Percentiles rank a stretch among this genome's conserved stretches.
These are phyloP conservation scores for Drosophila mimetica DNA, from an alignment of 2,888 invertebrate species.

Conservation along the genomic window DNA sequence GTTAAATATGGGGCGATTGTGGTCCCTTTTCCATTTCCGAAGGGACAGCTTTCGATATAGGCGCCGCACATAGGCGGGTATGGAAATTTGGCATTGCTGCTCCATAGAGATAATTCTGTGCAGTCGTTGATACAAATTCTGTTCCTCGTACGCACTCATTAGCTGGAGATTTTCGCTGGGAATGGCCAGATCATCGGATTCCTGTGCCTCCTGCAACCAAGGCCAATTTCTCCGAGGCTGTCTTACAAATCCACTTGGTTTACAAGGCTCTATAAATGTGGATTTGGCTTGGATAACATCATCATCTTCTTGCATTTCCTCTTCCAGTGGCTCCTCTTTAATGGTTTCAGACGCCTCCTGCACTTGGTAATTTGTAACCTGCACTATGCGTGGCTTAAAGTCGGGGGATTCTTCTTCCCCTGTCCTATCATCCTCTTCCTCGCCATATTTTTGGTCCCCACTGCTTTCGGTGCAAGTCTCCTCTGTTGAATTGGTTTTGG, in stretches of 20 bases:
- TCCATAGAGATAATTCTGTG: conserved; percentile 74
- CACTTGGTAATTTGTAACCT: conserved; percentile 83
- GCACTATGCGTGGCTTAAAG: conserved; percentile 82
- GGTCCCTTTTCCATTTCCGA: conserved; percentile 86
- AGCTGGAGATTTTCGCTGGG: conserved; percentile 58
- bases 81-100: conserved; percentile 64
- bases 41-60: conserved; percentile 87
- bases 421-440: not conserved
- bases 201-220: conserved; percentile 82
- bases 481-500: not conserved
- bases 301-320: conserved; percentile 43
- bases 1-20: conserved; percentile 86
- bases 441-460: conserved; percentile 41
- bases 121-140: conserved; percentile 76
- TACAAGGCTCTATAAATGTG: conserved; percentile 62
- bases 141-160: conserved; percentile 83
- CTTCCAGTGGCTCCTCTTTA: conserved; percentile 61
- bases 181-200: conserved; percentile 25
- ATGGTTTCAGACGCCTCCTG: conserved; percentile 44
- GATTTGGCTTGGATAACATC: conserved; percentile 1
- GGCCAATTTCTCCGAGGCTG: conserved; percentile 84
- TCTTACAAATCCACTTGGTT: conserved; percentile 83
- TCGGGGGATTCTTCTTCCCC: conserved; percentile 43
- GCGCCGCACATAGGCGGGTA: conserved; percentile 83
- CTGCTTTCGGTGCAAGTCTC: conserved; percentile 52